Percentiles rank a stretch among this genome's conserved stretches.
These are phyloP conservation scores for Bucco capensis DNA, from an alignment of 2,113 vertebrate genomes.

Conservation along the genomic window DNA sequence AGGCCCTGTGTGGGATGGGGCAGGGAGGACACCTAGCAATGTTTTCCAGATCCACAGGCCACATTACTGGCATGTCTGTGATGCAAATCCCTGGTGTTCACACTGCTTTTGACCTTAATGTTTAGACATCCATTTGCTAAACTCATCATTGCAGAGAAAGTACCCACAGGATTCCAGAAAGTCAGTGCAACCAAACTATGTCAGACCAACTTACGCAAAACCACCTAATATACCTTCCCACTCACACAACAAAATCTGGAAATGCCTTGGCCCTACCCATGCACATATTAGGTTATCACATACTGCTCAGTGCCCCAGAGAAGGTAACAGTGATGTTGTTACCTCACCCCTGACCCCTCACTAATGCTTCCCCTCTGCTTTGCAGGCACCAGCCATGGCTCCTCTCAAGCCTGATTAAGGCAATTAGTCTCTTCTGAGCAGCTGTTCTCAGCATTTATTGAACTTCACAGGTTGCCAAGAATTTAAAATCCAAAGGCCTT, in stretches of 20 bases:
- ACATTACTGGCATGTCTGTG: not conserved
- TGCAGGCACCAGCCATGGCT: not conserved
- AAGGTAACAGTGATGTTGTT: not conserved
- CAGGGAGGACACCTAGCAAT: not conserved
- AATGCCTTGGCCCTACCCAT: rapidly evolving
- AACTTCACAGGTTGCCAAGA: not conserved
- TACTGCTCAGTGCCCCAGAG: not conserved
- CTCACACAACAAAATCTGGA: not conserved
- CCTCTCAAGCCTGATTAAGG: not conserved
- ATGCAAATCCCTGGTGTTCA: not conserved
- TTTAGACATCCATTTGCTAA: not conserved
- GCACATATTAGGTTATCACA: rapidly evolving
- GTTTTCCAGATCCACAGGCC: not conserved
- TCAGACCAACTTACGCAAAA: not conserved
- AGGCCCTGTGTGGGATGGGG: not conserved
- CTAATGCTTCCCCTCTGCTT: not conserved
- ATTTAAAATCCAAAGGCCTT: not conserved
- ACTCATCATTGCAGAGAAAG: not conserved
- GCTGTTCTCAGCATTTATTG: not conserved
- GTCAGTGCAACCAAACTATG: not conserved
- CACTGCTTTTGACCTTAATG: not conserved
- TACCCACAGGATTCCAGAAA: not conserved
- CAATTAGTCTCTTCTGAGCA: not conserved
- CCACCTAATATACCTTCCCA: rapidly evolving
- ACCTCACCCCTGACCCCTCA: rapidly evolving